These are phyloP conservation scores for Orestias chungarensis DNA, from an alignment of 2,797 vertebrate genomes.

Conservation along the genomic window DNA sequence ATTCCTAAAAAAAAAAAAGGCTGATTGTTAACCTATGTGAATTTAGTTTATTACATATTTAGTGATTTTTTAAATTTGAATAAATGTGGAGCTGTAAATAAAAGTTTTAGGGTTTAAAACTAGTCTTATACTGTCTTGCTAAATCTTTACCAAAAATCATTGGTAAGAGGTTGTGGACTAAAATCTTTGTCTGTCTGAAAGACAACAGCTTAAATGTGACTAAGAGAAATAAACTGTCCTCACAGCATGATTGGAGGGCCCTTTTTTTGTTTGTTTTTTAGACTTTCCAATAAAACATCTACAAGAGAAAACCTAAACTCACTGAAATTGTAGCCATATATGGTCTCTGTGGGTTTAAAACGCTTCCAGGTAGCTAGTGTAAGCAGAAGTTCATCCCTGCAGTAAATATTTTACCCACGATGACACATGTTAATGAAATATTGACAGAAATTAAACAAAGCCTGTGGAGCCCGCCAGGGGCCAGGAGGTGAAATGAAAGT, in stretches of 20 bases:
- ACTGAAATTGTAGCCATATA: not conserved
- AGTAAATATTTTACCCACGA: constrained; percentile 1
- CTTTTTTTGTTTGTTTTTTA: not conserved
- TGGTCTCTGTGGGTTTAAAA: not conserved
- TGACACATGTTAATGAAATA: not conserved
- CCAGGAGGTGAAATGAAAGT: not conserved
- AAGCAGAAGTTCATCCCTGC: not conserved
- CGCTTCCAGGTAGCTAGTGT: not conserved
- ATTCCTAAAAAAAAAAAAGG: not conserved
- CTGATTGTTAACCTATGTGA: not conserved
- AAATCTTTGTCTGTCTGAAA: not conserved
- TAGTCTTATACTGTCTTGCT: not conserved
- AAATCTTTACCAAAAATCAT: not conserved
- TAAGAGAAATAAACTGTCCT: not conserved
- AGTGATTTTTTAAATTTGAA: not conserved
- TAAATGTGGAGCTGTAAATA: not conserved
- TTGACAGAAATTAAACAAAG: not conserved
- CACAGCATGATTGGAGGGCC: not conserved
- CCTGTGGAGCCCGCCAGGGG: not conserved
- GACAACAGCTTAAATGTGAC: not conserved
- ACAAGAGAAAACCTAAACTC: not conserved
- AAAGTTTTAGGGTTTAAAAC: not conserved
- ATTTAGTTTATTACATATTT: not conserved
- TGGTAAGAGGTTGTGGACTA: not conserved
- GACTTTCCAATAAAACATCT: not conserved